These are phyloP conservation scores for Theristicus caerulescens DNA, from an alignment of 2,113 vertebrate genomes.

Conservation along the genomic window DNA sequence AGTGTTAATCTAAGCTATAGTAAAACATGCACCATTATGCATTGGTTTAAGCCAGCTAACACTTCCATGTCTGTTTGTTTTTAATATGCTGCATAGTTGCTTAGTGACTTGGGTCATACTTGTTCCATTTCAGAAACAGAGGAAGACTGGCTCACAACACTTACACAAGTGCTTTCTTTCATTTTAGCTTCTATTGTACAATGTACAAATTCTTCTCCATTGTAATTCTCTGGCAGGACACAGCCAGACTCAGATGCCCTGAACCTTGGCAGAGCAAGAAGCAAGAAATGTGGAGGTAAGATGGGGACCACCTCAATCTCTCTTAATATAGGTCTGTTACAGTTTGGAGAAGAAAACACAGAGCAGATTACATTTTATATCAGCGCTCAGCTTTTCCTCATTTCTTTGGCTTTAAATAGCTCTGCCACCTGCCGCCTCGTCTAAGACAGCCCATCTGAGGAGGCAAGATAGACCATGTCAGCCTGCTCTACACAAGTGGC, in stretches of 20 bases:
- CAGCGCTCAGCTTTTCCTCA: neutral
- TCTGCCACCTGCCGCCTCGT: neutral
- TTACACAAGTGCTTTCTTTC: neutral
- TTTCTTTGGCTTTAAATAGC: neutral
- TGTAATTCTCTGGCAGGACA: neutral
- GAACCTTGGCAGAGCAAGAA: neutral
- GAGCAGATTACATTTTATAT: neutral
- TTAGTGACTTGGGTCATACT: neutral
- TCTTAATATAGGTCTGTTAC: neutral
- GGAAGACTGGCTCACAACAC: rapidly evolving
- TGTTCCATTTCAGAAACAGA: neutral
- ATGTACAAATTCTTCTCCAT: neutral
- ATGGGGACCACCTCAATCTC: neutral
- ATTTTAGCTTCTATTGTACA: neutral
- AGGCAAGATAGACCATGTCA: neutral
- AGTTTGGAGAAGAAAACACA: neutral
- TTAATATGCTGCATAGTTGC: too few species aligned
- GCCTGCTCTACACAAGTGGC: neutral
- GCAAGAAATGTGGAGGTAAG: neutral
- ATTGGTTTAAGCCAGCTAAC: neutral
- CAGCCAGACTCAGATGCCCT: neutral
- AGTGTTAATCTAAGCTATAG: neutral
- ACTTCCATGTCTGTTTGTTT: neutral
- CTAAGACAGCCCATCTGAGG: neutral
- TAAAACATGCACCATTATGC: neutral